Conservation (phyloP, 2,113 vertebrate genomes). For the Stercorarius parasiticus region DNA sequence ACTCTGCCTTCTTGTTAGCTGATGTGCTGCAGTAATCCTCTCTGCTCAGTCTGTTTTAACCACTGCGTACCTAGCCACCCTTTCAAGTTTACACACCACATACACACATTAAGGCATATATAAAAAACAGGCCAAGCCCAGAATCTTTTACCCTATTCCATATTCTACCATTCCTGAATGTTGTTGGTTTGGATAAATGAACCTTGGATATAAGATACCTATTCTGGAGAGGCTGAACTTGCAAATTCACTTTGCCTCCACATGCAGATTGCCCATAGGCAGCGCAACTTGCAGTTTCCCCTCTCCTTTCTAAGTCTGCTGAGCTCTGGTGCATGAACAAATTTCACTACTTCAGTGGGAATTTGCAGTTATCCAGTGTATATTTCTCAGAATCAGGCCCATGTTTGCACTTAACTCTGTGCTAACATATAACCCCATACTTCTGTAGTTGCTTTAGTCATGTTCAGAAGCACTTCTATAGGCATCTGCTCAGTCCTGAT, state of each 20-base stretch:
- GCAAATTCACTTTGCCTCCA: neutral
- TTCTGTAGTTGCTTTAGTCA: neutral
- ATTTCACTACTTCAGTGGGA: neutral
- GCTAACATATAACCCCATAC: neutral
- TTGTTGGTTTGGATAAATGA: neutral
- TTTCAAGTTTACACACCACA: neutral
- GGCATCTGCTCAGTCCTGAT: neutral
- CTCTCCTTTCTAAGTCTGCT: neutral
- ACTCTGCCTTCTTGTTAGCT: neutral
- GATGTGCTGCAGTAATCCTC: neutral
- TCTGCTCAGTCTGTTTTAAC: neutral
- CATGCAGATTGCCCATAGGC: neutral
- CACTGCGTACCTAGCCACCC: neutral
- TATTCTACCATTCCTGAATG: neutral
- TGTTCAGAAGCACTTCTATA: neutral
- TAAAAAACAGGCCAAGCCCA: neutral
- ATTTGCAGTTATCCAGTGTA: neutral
- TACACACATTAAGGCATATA: rapidly evolving
- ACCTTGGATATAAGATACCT: neutral
- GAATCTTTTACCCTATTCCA: neutral
- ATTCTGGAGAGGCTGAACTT: neutral
- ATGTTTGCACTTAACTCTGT: neutral
- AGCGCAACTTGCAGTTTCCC: neutral
- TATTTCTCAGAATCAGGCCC: neutral
- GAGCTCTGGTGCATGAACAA: neutral